Base-by-base conservation (phyloP, 2,113 vertebrate genomes). In the Mustelus asterias region DNA sequence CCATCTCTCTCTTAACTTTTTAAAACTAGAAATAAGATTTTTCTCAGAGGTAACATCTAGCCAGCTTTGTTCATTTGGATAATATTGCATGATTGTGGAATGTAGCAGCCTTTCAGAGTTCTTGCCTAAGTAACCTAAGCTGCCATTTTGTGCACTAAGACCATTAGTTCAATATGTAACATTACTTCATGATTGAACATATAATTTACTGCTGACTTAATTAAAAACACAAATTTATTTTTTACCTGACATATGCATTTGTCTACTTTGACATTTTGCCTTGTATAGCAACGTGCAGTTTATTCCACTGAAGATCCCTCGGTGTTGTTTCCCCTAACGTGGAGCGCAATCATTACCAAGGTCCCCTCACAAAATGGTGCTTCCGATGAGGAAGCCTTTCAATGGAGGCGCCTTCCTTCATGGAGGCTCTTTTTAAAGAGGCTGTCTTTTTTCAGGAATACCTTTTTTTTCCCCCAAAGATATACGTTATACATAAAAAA, bases 221-320 rank as follows among this genome's bases (percentile, higher is more conserved):
- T 93, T 93, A 93, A 93, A 65, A 67, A 63, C 33, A n/a, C 60
- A 93, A 63, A 93, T 67, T 65, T 65, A 20, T 93, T 65, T 93
- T 93, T 67, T 93, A n/a, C 16, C 33, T 93, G 89, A 93, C 16
- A 93, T 20, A 37, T 93, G 58, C n/a, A 67, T 67, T 93, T 33
- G 60, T n/a, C 60, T 65, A 63, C 60, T 67, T 93, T 93, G 89
- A 33, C 33, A 33, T 37, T 37, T 7, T 37, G 60, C 37, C 33
- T 65, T 29, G 3, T 63, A 22, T 86, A n/a, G 89, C n/a, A 41
- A 63, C 14, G 0, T 92, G 58, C 60, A 16, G 63, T 92, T n/a
- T 63, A 22, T 92, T n/a, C 18, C 18, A 37, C 33, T 22, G n/a
- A 37, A 63, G 60, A 37, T 33, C 2, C 20, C 29, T 65, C 18